These are phyloP conservation scores for Gryllus longicercus DNA, from an alignment of 2,888 invertebrate species.

Conservation along the genomic window DNA sequence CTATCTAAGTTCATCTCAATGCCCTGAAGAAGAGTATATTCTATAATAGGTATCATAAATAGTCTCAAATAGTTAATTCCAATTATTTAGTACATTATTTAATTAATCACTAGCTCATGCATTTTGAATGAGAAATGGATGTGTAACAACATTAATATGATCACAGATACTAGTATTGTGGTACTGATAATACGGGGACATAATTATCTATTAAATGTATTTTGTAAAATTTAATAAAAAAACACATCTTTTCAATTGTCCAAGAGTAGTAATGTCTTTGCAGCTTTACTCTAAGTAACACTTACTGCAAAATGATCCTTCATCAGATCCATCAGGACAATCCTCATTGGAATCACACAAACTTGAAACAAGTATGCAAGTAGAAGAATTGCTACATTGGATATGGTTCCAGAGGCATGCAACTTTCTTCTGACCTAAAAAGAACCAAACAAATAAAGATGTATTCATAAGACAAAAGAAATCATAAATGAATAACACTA, in stretches of 20 bases:
- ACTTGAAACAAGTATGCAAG: conserved; percentile 59
- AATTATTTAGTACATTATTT: no score
- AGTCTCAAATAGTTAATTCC: no score
- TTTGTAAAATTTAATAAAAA: neutral
- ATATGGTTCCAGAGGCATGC: conserved; percentile 66
- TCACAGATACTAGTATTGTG: no score
- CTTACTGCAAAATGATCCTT: conserved; percentile 66
- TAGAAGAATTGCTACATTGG: conserved; percentile 58
- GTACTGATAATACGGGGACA: no score
- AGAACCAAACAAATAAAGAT: neutral
- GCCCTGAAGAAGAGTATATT: no score
- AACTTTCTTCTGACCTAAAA: conserved; percentile 57
- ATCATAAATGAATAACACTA: no score
- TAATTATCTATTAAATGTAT: no score
- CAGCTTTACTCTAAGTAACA: conserved; percentile 23
- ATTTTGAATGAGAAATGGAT: no score
- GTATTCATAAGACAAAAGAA: neutral
- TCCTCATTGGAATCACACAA: conserved; percentile 67
- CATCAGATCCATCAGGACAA: conserved; percentile 69
- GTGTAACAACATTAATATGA: no score
- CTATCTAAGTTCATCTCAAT: no score
- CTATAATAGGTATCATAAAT: no score
- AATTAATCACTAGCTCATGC: no score
- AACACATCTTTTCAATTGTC: neutral
- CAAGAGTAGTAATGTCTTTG: neutral